Evolutionary conservation across 2,888 invertebrate species (phyloP).

Genomic region (Philopedon plagiatum): DNA sequence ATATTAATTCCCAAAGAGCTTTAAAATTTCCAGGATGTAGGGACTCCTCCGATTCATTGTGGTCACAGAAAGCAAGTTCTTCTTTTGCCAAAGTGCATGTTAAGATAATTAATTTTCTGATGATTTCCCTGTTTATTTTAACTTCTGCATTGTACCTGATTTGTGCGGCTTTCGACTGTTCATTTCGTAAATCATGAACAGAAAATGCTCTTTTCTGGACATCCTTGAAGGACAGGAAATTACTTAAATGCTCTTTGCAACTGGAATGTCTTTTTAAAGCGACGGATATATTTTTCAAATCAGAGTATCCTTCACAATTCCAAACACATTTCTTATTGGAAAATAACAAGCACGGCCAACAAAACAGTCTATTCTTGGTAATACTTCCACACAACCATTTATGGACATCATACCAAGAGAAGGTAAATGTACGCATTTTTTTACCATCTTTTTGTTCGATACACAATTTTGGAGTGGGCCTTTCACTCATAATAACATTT

Average conservation of each 20-base stretch:
- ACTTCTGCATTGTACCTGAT: no score
- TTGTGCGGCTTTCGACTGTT: no score
- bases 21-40: no score
- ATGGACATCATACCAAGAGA: not conserved
- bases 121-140: no score
- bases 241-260: not conserved
- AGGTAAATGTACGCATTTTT: not conserved
- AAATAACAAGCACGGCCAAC: conserved; percentile 22
- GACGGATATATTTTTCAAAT: conserved; percentile 16
- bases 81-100: no score
- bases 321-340: conserved; percentile 10
- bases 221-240: not conserved
- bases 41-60: no score
- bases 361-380: conserved; percentile 13
- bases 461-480: not conserved
- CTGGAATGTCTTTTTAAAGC: conserved; percentile 50
- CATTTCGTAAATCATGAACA: no score
- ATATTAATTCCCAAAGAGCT: no score
- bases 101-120: no score
- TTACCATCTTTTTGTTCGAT: not conserved
- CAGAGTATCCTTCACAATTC: not conserved
- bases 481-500: not conserved
- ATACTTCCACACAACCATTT: conserved; percentile 15
- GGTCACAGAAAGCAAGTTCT: no score
- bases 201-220: no score